Evolutionary conservation across 2,888 invertebrate genomes (phyloP).

Genomic region (Thymelicus sylvestris): DNA sequence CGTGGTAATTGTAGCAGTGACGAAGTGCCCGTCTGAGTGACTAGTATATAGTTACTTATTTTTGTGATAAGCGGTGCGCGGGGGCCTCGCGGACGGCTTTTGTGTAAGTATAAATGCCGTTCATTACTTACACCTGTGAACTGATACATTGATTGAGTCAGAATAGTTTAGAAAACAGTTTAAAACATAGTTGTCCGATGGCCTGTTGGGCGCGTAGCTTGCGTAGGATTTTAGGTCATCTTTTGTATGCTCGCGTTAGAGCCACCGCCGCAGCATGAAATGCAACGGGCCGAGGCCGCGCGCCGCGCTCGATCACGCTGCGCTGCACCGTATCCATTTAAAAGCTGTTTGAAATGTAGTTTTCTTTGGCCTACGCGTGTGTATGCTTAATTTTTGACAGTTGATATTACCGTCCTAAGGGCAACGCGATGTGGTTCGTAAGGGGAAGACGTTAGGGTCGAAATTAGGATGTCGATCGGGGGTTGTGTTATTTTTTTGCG

Average conservation of each 20-base stretch:
- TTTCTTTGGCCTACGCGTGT: slow-evolving; percentile 80
- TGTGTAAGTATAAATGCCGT: slow-evolving; percentile 75
- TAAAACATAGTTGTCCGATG: slow-evolving; percentile 64
- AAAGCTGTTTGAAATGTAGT: slow-evolving; percentile 75
- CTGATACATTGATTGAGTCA: slow-evolving; percentile 64
- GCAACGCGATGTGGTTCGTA: slow-evolving; percentile 73
- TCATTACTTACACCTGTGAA: slow-evolving; percentile 58
- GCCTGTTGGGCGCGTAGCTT: slow-evolving; percentile 66
- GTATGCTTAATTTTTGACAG: slow-evolving; percentile 84
- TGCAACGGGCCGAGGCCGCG: slow-evolving; percentile 82
- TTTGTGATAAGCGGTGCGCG: slow-evolving; percentile 84
- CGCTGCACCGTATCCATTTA: slow-evolving; percentile 77
- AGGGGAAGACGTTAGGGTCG: slow-evolving; percentile 61
- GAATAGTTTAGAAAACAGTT: slow-evolving; percentile 73
- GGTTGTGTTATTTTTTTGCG: slow-evolving; percentile 76
- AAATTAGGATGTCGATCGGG: slow-evolving; percentile 60
- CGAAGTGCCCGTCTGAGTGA: slow-evolving; percentile 79
- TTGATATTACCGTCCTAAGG: slow-evolving; percentile 72
- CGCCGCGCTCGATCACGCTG: slow-evolving; percentile 69
- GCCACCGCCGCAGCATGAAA: slow-evolving; percentile 76
- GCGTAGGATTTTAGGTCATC: slow-evolving; percentile 83
- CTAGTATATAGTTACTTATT: slow-evolving; percentile 85
- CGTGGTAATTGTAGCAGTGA: slow-evolving; percentile 72
- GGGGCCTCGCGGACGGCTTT: slow-evolving; percentile 76
- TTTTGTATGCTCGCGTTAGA: slow-evolving; percentile 79